Evolutionary conservation across 2,888 invertebrate genomes (phyloP).

Genomic region (Drosophila infuscata): DNA sequence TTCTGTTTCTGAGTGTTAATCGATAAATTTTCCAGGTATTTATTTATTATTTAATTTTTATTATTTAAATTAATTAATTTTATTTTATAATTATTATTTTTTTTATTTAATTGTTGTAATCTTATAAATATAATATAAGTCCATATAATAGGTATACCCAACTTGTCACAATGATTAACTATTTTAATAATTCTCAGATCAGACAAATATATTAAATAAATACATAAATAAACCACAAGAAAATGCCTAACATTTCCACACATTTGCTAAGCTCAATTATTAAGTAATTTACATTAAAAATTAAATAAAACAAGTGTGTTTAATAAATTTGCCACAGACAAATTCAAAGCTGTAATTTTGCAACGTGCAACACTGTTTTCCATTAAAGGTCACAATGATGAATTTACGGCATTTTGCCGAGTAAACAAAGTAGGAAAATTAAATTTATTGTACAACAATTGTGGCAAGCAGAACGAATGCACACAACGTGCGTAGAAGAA

Average conservation of each 20-base stretch:
- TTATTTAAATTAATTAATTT: not conserved
- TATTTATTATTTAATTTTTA: not conserved
- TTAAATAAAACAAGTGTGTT: not conserved
- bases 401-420: constrained; percentile 19
- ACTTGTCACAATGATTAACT: not conserved
- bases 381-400: constrained; percentile 21
- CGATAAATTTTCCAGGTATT: not conserved
- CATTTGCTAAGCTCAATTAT: not conserved
- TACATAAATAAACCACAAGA: not conserved
- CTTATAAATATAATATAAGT: not conserved
- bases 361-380: constrained; percentile 28
- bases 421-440: constrained; percentile 42
- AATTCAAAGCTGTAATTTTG: not conserved
- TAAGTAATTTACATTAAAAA: not conserved
- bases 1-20: not conserved
- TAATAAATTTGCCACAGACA: constrained; percentile 38
- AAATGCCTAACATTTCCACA: not conserved
- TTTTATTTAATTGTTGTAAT: not conserved
- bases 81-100: not conserved
- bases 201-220: not conserved
- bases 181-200: not conserved
- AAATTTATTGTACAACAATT: constrained; percentile 31
- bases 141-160: not conserved
- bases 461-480: constrained; percentile 52
- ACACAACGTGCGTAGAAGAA: constrained; percentile 42